Evolutionary conservation across 1,140 invertebrate species (phyloP).

Genomic region (Riptortus pedestris): DNA sequence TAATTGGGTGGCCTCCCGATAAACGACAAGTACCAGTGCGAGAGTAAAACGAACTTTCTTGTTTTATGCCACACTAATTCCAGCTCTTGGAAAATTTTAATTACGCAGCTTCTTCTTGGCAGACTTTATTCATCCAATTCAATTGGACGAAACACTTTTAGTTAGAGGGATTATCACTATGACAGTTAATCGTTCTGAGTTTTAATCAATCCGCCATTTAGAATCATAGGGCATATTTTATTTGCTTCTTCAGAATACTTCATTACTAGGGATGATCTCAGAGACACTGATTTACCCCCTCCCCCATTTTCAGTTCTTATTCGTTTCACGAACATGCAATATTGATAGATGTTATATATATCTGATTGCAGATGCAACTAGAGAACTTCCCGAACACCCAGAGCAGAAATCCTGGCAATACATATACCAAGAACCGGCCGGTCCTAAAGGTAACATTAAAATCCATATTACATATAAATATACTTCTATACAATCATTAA

Average conservation of each 20-base stretch:
- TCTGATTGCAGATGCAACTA: background rate
- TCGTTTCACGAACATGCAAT: background rate
- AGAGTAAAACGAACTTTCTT: no score
- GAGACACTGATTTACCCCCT: background rate
- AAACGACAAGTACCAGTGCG: no score
- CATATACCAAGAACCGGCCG: conserved; percentile 1
- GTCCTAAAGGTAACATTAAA: background rate
- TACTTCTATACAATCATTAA: no score
- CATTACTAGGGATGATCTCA: background rate
- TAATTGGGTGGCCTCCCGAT: no score
- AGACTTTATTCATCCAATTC: no score
- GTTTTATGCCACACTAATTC: no score
- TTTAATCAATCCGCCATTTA: background rate
- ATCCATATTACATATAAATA: no score
- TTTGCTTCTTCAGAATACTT: background rate
- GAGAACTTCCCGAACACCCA: background rate
- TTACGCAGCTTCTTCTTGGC: no score
- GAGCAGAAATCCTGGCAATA: conserved; percentile 12
- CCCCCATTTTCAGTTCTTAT: background rate
- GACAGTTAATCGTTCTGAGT: background rate
- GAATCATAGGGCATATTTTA: background rate
- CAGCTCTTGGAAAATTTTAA: no score
- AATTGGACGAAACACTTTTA: no score
- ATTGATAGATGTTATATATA: background rate
- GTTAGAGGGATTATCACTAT: no score